These are phyloP conservation scores for Agonopterix subpropinquella DNA, from an alignment of 2,888 invertebrate species.

Conservation along the genomic window DNA sequence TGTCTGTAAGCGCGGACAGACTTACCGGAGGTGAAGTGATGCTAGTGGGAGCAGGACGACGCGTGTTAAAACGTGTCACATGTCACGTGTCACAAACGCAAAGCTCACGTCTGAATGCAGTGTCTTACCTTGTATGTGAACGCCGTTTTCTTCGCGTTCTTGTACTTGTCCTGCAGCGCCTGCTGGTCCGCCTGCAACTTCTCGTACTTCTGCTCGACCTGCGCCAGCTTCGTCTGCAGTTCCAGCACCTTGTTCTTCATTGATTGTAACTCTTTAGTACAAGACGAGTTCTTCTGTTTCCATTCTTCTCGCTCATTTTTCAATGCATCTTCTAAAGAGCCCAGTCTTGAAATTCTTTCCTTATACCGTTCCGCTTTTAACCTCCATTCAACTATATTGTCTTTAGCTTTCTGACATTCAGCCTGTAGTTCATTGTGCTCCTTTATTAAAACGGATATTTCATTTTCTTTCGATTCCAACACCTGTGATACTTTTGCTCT, in stretches of 20 bases:
- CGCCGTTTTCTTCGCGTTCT: conserved; percentile 77
- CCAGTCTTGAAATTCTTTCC: conserved; percentile 44
- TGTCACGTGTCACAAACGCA: too few species aligned
- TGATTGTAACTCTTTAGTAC: conserved; percentile 46
- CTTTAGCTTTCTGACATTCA: conserved; percentile 53
- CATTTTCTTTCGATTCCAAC: conserved; percentile 68
- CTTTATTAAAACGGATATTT: conserved; percentile 61
- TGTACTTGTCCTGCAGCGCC: conserved; percentile 75
- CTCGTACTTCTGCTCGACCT: conserved; percentile 51
- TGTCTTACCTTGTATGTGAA: conserved; percentile 76
- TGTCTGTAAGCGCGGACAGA: too few species aligned
- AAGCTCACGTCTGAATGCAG: too few species aligned
- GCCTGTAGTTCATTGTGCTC: conserved; percentile 55
- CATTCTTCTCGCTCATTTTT: conserved; percentile 58
- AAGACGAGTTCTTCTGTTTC: conserved; percentile 41
- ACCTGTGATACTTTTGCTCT: conserved; percentile 67
- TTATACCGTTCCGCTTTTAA: conserved; percentile 55
- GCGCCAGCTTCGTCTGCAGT: conserved; percentile 55
- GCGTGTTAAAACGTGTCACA: too few species aligned
- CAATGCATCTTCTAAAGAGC: conserved; percentile 49
- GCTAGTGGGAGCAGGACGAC: too few species aligned
- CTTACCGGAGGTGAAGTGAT: too few species aligned
- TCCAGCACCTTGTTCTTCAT: conserved; percentile 61
- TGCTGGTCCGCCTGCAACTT: conserved; percentile 59
- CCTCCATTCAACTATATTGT: conserved; percentile 48